A percentile compares a stretch with the other conserved stretches of the same genome.
Conservation (phyloP, 2,888 invertebrate genomes). For the Anagyrus pseudococci region DNA sequence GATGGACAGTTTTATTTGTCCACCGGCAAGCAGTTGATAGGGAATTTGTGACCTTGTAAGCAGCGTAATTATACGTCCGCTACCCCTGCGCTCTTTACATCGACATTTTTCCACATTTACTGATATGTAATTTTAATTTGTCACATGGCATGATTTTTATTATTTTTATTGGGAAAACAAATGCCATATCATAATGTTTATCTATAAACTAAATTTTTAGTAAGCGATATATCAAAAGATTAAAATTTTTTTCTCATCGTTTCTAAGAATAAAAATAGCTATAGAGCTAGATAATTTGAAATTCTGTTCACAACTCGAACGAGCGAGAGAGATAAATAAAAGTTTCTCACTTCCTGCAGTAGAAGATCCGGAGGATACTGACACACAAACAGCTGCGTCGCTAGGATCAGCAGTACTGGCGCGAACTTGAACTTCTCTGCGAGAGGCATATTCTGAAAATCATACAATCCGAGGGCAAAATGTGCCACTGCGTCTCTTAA, state of each 20-base stretch:
- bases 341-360: conserved; percentile 20
- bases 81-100: conserved; percentile 17
- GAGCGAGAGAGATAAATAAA: too few relatives aligned
- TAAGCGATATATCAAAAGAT: too few relatives aligned
- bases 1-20: conserved; percentile 21
- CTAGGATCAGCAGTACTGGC: conserved; percentile 21
- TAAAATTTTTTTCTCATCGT: too few relatives aligned
- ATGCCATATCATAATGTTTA: too few relatives aligned
- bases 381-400: conserved; percentile 27
- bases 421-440: conserved; percentile 32
- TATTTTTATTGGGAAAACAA: too few relatives aligned
- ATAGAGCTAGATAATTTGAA: too few relatives aligned
- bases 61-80: conserved; percentile 15
- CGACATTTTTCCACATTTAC: not conserved
- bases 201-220: too few relatives aligned
- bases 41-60: conserved; percentile 24
- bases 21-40: conserved; percentile 24
- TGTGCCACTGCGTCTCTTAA: too few relatives aligned
- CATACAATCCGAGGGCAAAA: too few relatives aligned
- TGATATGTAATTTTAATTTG: not conserved
- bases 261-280: too few relatives aligned
- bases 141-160: too few relatives aligned
- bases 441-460: conserved; percentile 24
- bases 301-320: too few relatives aligned
- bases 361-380: conserved; percentile 32